These are phyloP conservation scores for Lingula anatina DNA, from an alignment of 2,888 invertebrate species.

Conservation along the genomic window DNA sequence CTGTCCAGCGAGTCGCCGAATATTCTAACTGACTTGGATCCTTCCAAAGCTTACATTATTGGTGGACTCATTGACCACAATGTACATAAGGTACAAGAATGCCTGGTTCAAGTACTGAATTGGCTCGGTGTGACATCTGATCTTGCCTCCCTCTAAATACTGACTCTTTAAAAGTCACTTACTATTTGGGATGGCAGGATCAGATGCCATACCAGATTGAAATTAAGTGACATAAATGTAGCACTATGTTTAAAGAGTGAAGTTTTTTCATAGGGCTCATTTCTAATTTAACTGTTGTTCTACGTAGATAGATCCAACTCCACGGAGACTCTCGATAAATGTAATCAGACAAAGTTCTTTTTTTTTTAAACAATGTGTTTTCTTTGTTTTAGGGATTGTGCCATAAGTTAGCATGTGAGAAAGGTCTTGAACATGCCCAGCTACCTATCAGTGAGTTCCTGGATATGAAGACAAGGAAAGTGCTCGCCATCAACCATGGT, in stretches of 20 bases:
- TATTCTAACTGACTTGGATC: constrained; percentile 64
- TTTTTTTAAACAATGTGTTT: neutral
- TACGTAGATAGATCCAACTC: no score
- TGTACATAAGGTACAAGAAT: constrained; percentile 70
- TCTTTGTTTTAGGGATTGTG: constrained; percentile 68
- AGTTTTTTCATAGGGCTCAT: no score
- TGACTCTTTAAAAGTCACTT: no score
- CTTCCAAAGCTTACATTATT: constrained; percentile 82
- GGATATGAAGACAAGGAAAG: constrained; percentile 85
- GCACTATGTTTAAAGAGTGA: no score
- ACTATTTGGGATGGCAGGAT: no score
- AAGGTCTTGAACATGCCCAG: constrained; percentile 71
- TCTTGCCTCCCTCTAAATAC: no score
- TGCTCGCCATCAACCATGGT: constrained; percentile 91
- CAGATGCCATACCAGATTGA: no score
- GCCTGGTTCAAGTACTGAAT: neutral
- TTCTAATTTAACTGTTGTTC: no score
- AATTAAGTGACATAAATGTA: no score
- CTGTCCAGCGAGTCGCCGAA: constrained; percentile 91
- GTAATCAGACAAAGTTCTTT: no score
- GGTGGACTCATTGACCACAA: constrained; percentile 98
- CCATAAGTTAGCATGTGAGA: constrained; percentile 71
- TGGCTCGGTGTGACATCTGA: neutral
- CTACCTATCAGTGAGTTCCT: constrained; percentile 86
- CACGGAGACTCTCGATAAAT: no score